These are phyloP conservation scores for Alsophila aescularia DNA, from an alignment of 2,888 invertebrate genomes.

Conservation along the genomic window DNA sequence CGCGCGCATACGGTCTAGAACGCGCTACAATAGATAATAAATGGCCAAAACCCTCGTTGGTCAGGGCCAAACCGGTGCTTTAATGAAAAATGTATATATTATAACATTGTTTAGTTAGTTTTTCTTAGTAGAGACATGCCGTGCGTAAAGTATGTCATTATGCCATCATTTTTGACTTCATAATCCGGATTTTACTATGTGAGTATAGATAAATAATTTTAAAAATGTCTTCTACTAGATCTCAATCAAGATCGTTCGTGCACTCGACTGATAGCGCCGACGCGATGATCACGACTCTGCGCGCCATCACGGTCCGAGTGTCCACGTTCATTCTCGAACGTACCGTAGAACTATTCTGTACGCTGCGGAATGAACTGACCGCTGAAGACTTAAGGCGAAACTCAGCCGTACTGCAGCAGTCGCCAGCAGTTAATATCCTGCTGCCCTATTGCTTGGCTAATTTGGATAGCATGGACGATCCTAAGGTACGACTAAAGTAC, in stretches of 20 bases:
- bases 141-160: too few relatives aligned
- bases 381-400: conserved; percentile 73
- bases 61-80: too few relatives aligned
- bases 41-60: too few relatives aligned
- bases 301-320: conserved; percentile 87
- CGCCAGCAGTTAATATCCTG: conserved; percentile 88
- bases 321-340: conserved; percentile 91
- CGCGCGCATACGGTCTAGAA: too few relatives aligned
- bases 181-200: too few relatives aligned
- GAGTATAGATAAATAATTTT: too few relatives aligned
- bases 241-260: conserved; percentile 47
- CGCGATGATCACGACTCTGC: conserved; percentile 55
- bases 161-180: too few relatives aligned
- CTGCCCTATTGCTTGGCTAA: conserved; percentile 94
- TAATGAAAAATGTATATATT: too few relatives aligned
- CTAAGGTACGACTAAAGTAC: conserved; percentile 83
- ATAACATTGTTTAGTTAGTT: too few relatives aligned
- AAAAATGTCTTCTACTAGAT: conserved; percentile 2
- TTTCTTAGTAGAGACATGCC: too few relatives aligned
- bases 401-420: conserved; percentile 64
- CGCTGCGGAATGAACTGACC: conserved; percentile 88
- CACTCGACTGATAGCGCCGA: conserved; percentile 58
- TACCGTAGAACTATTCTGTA: conserved; percentile 89
- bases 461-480: conserved; percentile 92
- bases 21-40: too few relatives aligned